These are phyloP conservation scores for Rhineura floridana DNA, from an alignment of 2,113 vertebrate species.

Conservation along the genomic window DNA sequence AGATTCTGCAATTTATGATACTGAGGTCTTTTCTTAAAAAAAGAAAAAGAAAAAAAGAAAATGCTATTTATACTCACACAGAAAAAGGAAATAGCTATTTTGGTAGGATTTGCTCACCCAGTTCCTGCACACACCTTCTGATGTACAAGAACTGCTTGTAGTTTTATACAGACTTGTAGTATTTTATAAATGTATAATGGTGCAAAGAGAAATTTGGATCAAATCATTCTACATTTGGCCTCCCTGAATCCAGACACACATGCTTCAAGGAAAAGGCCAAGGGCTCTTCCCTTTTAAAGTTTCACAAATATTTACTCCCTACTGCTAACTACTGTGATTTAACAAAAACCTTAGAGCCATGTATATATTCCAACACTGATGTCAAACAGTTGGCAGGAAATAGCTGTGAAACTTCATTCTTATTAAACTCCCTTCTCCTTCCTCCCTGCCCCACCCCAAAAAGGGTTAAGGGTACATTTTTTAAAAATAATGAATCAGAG, in stretches of 20 bases:
- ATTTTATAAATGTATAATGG: slow-evolving; percentile 80
- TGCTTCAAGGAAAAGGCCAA: slow-evolving; percentile 75
- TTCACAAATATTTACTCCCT: slow-evolving; percentile 73
- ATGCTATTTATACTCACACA: slow-evolving; percentile 82
- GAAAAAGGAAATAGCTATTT: slow-evolving; percentile 79
- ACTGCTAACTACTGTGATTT: slow-evolving; percentile 77
- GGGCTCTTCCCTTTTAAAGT: slow-evolving; percentile 62
- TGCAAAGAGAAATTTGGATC: slow-evolving; percentile 82
- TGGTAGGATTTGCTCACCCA: slow-evolving; percentile 85
- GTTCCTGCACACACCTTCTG: slow-evolving; percentile 77
- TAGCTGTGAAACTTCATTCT: slow-evolving; percentile 61
- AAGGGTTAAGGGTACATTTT: slow-evolving; percentile 26
- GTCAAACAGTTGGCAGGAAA: slow-evolving; percentile 74
- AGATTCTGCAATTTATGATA: slow-evolving; percentile 88
- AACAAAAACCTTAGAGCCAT: slow-evolving; percentile 74
- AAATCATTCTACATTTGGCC: slow-evolving; percentile 74
- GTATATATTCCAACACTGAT: slow-evolving; percentile 64
- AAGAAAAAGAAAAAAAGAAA: slow-evolving; percentile 66
- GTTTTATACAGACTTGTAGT: slow-evolving; percentile 81
- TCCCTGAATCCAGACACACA: slow-evolving; percentile 73
- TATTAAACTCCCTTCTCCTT: slow-evolving; percentile 20
- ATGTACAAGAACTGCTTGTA: slow-evolving; percentile 83
- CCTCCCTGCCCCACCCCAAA: background rate
- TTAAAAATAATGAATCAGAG: background rate
- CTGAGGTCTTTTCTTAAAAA: slow-evolving; percentile 82